A percentile compares a stretch with the other conserved stretches of the same genome.
phyloP scores from a whole-genome alignment of 1,140 invertebrate species.

The Drosophila varians region DNA sequence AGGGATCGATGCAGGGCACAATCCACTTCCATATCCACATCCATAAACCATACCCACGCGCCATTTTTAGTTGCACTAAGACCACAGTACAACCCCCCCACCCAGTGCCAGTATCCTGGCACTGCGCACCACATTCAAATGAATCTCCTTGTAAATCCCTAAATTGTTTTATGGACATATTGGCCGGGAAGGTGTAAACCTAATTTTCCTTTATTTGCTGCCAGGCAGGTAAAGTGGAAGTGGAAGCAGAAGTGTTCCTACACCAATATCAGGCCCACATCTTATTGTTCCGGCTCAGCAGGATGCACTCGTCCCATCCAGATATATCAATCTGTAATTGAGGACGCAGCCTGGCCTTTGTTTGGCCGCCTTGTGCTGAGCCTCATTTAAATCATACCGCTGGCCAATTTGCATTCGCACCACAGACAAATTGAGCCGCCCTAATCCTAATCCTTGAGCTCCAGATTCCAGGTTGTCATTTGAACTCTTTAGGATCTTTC shows the following conservation, averaged over 20 bases:
- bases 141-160: slow-evolving; percentile 78
- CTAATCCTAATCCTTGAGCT: slow-evolving; percentile 59
- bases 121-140: slow-evolving; percentile 53
- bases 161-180: slow-evolving; percentile 81
- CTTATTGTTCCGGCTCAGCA: slow-evolving; percentile 70
- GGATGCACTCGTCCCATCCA: slow-evolving; percentile 27
- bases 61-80: slow-evolving; percentile 48
- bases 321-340: slow-evolving; percentile 3
- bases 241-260: neutral
- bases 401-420: slow-evolving; percentile 82
- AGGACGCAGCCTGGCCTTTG: slow-evolving; percentile 30
- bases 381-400: slow-evolving; percentile 80
- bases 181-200: slow-evolving; percentile 78
- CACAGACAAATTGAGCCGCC: slow-evolving; percentile 80
- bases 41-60: slow-evolving; percentile 45
- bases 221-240: slow-evolving; percentile 55
- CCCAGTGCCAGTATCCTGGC: neutral
- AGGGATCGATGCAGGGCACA: too few relatives aligned
- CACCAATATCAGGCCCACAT: neutral
- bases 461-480: slow-evolving; percentile 1
- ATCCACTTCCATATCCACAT: slow-evolving; percentile 14
- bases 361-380: slow-evolving; percentile 60
- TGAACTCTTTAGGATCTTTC: slow-evolving; percentile 32
- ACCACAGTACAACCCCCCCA: slow-evolving; percentile 40
- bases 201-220: slow-evolving; percentile 73